A percentile compares a stretch with the other conserved stretches of the same genome.
phyloP scores from a whole-genome alignment of 2,888 invertebrate genomes.

The Aporophyla nigra region DNA sequence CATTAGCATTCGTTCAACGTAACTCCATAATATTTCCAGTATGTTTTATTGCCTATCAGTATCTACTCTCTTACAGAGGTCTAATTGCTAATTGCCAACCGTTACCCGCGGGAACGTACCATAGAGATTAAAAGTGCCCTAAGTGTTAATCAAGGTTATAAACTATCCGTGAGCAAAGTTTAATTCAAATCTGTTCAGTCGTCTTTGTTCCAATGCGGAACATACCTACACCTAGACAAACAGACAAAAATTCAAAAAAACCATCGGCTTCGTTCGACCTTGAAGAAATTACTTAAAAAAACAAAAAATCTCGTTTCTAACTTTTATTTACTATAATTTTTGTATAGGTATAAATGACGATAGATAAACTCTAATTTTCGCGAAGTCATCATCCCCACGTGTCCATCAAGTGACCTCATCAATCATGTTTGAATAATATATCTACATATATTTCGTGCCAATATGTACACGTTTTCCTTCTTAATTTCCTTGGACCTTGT shows the following conservation, averaged over 20 bases:
- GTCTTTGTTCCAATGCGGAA: neutral
- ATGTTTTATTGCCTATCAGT: neutral
- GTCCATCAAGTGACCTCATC: slow-evolving; percentile 1
- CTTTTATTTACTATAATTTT: neutral
- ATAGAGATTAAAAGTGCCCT: neutral
- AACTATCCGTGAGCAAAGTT: neutral
- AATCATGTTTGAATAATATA: slow-evolving; percentile 17
- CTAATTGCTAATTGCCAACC: too few relatives aligned
- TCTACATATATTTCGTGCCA: neutral
- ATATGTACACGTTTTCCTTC: slow-evolving; percentile 3
- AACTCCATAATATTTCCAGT: neutral
- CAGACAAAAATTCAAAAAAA: neutral
- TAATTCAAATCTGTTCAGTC: neutral
- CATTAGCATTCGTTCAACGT: too few relatives aligned
- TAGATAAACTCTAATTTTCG: neutral
- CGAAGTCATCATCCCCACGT: neutral
- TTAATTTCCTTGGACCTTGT: slow-evolving; percentile 22
- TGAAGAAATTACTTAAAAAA: neutral
- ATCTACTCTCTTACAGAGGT: neutral
- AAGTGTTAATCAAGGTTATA: neutral
- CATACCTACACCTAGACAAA: neutral
- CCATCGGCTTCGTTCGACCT: neutral
- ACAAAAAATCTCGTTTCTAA: neutral
- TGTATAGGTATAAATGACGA: neutral
- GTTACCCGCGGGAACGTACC: neutral